Evolutionary conservation across 1,140 invertebrate genomes (phyloP).

Genomic region (Calephelis virginiensis): DNA sequence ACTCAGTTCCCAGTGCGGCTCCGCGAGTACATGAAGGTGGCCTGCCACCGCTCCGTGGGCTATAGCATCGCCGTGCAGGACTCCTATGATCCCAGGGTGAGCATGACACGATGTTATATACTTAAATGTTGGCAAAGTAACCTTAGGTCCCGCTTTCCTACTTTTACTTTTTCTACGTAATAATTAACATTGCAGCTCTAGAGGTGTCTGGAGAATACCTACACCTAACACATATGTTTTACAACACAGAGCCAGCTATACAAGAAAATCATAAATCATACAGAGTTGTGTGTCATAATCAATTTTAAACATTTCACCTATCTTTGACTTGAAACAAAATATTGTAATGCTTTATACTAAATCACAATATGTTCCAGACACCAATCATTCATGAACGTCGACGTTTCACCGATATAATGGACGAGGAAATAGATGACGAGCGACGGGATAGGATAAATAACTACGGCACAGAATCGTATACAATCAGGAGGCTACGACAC

Average conservation of each 20-base stretch:
- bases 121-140: not conserved
- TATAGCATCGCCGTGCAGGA: conserved; percentile 82
- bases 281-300: no score
- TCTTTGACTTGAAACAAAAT: no score
- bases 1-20: conserved; percentile 94
- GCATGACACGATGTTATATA: conserved; percentile 28
- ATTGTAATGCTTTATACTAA: not conserved
- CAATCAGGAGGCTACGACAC: conserved; percentile 86
- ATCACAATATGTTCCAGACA: conserved; percentile 76
- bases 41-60: conserved; percentile 85
- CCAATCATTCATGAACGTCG: conserved; percentile 93
- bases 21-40: conserved; percentile 95
- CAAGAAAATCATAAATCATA: no score
- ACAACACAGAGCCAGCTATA: no score
- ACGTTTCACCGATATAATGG: conserved; percentile 96
- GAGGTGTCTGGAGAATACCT: no score
- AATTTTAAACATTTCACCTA: no score
- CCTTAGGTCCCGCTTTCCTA: no score
- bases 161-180: no score
- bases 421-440: conserved; percentile 96
- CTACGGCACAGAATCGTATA: conserved; percentile 86
- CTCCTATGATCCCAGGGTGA: conserved; percentile 87
- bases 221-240: no score
- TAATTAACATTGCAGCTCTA: no score
- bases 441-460: conserved; percentile 87